A percentile compares a stretch with the other conserved stretches of the same genome.
Conservation (phyloP, 2,113 vertebrate species). For the Melanerpes formicivorus region DNA sequence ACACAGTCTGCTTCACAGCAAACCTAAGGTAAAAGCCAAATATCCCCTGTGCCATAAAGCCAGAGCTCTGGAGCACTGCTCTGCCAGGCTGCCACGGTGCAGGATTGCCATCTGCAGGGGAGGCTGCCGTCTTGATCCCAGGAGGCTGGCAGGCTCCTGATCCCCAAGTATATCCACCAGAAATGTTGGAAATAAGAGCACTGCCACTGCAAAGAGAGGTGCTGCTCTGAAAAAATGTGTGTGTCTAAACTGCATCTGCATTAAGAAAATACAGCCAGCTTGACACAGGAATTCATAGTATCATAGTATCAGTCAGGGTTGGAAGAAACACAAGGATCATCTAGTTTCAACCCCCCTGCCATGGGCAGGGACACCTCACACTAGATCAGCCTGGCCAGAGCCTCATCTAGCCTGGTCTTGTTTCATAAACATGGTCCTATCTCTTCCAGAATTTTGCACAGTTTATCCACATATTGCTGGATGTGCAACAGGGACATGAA, state of each 20-base stretch:
- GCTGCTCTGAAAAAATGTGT: not conserved
- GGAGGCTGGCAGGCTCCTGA: not conserved
- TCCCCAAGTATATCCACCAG: not conserved
- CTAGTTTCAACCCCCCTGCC: no score
- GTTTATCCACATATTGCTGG: not conserved
- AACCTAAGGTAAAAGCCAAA: not conserved
- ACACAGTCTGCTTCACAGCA: not conserved
- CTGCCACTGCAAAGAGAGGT: not conserved
- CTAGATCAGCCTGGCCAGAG: no score
- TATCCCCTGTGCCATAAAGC: not conserved
- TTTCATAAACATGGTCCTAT: not conserved
- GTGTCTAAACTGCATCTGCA: not conserved
- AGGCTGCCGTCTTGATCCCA: not conserved
- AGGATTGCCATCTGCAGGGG: slow-evolving; percentile 51
- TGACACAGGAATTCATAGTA: not conserved
- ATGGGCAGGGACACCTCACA: no score
- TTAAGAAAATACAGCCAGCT: not conserved
- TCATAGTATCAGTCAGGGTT: no score
- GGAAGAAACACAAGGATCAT: no score
- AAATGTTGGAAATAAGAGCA: not conserved
- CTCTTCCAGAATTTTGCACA: not conserved
- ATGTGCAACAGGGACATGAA: not conserved
- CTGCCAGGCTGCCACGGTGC: not conserved
- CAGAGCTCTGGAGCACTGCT: not conserved
- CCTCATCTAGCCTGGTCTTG: no score